These are phyloP conservation scores for Drosophila cardini DNA, from an alignment of 1,140 invertebrate genomes.

Conservation along the genomic window DNA sequence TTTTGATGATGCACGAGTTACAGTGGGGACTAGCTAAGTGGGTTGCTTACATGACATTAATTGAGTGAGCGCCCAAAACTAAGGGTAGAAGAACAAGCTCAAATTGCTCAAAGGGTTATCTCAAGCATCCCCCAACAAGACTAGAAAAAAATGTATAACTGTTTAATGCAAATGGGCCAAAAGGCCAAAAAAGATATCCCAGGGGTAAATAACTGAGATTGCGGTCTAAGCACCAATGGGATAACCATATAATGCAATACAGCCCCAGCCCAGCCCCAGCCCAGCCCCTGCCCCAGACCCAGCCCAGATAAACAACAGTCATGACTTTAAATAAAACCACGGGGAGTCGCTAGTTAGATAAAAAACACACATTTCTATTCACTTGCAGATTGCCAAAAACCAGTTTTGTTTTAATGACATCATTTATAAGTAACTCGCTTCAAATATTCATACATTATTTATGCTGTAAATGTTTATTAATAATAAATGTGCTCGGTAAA, in stretches of 20 bases:
- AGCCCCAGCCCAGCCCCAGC: no score
- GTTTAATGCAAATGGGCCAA: constrained; percentile 48
- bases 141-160: constrained; percentile 10
- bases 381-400: constrained; percentile 2
- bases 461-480: not conserved
- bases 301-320: constrained; percentile 12
- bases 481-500: not conserved
- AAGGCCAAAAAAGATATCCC: constrained; percentile 29
- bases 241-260: constrained; percentile 17
- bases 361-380: not conserved
- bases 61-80: constrained; percentile 56
- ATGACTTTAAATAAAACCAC: constrained; percentile 21
- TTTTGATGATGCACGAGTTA: constrained; percentile 60
- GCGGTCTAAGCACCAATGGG: constrained; percentile 42
- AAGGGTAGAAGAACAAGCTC: constrained; percentile 4
- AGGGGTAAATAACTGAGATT: constrained; percentile 46
- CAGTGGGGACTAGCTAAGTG: constrained; percentile 79
- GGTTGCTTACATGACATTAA: constrained; percentile 83
- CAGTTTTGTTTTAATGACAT: constrained; percentile 1
- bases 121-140: constrained; percentile 6
- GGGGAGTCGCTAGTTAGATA: not conserved
- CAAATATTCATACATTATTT: not conserved
- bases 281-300: no score
- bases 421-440: not conserved
- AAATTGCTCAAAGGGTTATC: constrained; percentile 50